A percentile compares a stretch with the other conserved stretches of the same genome.
These are phyloP conservation scores for Sitobion miscanthi DNA, from an alignment of 1,140 invertebrate species.

Conservation along the genomic window DNA sequence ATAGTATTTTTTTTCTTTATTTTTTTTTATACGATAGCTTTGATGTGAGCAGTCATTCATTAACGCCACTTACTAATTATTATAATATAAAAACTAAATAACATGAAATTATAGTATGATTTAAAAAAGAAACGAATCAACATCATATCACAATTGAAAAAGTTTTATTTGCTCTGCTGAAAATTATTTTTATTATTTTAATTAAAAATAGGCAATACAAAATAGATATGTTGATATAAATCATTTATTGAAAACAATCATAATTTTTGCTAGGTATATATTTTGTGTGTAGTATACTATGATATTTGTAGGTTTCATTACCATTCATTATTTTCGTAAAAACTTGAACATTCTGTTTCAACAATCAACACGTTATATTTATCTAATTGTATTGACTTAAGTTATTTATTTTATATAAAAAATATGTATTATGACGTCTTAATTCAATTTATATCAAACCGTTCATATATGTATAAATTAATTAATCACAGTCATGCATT, in stretches of 20 bases:
- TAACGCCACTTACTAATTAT: too few relatives aligned
- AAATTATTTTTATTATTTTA: neutral
- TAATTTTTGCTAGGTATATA: too few relatives aligned
- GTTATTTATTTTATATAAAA: neutral
- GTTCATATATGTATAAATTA: neutral
- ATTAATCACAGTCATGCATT: neutral
- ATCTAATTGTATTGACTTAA: neutral
- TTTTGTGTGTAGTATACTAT: too few relatives aligned
- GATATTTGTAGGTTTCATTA: too few relatives aligned
- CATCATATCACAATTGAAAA: neutral
- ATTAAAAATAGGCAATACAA: neutral
- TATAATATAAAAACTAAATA: neutral
- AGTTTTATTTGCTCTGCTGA: neutral
- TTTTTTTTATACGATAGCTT: too few relatives aligned
- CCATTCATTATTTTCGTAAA: too few relatives aligned
- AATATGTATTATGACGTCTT: neutral
- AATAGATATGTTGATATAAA: neutral
- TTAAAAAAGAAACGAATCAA: neutral
- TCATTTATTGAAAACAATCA: too few relatives aligned
- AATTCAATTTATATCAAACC: neutral
- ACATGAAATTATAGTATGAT: neutral
- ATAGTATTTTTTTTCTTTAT: too few relatives aligned
- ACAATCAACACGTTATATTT: too few relatives aligned
- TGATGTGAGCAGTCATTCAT: too few relatives aligned
- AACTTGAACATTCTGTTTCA: too few relatives aligned